These are phyloP conservation scores for Xylota sylvarum DNA, from an alignment of 2,888 invertebrate genomes.

Conservation along the genomic window DNA sequence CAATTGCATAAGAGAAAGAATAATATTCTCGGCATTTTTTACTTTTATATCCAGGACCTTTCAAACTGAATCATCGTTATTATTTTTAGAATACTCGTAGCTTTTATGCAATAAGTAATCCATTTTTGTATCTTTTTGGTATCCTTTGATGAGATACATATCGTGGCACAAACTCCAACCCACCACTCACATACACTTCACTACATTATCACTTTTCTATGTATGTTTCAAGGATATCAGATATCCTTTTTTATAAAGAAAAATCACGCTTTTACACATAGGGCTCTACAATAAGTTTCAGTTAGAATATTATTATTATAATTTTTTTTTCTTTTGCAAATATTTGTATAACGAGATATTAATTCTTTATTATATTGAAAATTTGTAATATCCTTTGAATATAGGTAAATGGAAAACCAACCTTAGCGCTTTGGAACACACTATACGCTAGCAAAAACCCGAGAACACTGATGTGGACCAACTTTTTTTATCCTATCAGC, in stretches of 20 bases:
- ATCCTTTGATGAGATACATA: slow-evolving; percentile 33
- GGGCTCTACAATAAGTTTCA: not conserved
- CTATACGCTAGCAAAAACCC: slow-evolving; percentile 86
- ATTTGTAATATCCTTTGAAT: slow-evolving; percentile 54
- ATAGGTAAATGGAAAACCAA: slow-evolving; percentile 80
- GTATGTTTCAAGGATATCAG: slow-evolving; percentile 43
- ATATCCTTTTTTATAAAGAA: slow-evolving; percentile 40
- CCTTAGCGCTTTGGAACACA: slow-evolving; percentile 85
- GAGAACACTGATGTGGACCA: slow-evolving; percentile 85
- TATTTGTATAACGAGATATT: slow-evolving; percentile 25
- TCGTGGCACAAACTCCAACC: slow-evolving; percentile 29
- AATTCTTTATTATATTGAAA: slow-evolving; percentile 34
- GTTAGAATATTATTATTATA: not conserved
- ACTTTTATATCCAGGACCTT: slow-evolving; percentile 54
- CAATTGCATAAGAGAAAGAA: slow-evolving; percentile 64
- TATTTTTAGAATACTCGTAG: slow-evolving; percentile 34
- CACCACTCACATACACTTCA: slow-evolving; percentile 55
- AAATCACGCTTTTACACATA: slow-evolving; percentile 23
- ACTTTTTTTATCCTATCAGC: slow-evolving; percentile 83
- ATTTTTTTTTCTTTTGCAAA: not conserved
- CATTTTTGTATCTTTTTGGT: slow-evolving; percentile 36
- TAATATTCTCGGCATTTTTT: slow-evolving; percentile 1
- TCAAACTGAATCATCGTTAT: slow-evolving; percentile 27
- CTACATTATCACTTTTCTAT: slow-evolving; percentile 61
- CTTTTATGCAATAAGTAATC: slow-evolving; percentile 59